Conservation (phyloP, 2,797 vertebrate species). For the Phalanger gymnotis region DNA sequence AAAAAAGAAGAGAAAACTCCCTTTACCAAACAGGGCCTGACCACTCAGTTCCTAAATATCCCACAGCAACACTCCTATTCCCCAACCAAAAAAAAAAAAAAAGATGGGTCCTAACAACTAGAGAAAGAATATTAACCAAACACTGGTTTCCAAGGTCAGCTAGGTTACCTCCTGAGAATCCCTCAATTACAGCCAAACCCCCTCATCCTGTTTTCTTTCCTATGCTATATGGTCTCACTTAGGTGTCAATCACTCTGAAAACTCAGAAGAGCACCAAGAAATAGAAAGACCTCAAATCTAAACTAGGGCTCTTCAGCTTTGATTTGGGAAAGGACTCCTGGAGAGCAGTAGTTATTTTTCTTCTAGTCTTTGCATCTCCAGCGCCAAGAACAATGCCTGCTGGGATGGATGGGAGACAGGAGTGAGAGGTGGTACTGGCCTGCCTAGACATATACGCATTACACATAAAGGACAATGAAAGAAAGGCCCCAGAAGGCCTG, state of each 20-base stretch:
- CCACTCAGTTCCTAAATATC: neutral
- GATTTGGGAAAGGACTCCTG: neutral
- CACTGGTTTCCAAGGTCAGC: conserved; percentile 72
- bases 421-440: neutral
- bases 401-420: neutral
- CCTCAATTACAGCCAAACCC: too few species aligned
- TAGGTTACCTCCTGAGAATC: neutral
- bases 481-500: neutral
- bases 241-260: neutral
- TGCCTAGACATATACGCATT: neutral
- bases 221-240: neutral
- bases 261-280: neutral
- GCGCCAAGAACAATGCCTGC: neutral
- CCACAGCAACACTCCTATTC: conserved; percentile 81
- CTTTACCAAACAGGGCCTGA: neutral
- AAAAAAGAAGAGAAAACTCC: neutral
- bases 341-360: neutral
- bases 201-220: neutral
- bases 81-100: conserved; percentile 78
- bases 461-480: neutral
- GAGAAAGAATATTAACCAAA: conserved; percentile 79
- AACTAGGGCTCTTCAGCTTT: neutral
- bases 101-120: conserved; percentile 85
- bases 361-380: neutral
- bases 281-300: neutral